A percentile compares a stretch with the other conserved stretches of the same genome.
Evolutionary conservation across 1,140 invertebrate species (phyloP).

Genomic region (Bombus soroeensis): DNA sequence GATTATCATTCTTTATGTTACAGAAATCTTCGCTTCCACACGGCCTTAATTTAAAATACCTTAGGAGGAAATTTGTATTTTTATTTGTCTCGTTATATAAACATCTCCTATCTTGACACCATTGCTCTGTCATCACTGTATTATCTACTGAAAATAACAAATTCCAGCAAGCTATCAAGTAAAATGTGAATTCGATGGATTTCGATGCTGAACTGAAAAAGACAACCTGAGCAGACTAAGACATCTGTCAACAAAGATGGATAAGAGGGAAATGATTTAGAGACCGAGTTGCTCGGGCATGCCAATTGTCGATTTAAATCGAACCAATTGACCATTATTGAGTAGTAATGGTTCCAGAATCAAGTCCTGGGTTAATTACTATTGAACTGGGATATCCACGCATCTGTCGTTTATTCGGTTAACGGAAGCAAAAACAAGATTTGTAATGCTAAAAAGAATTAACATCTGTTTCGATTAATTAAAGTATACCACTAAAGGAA

Average conservation of each 20-base stretch:
- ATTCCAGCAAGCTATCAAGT: not conserved
- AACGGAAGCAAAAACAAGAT: not conserved
- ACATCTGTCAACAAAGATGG: not conserved
- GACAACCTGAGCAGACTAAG: not conserved
- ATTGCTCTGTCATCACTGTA: not conserved
- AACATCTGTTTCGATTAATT: too few species aligned
- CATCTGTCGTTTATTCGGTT: not conserved
- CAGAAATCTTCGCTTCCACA: too few species aligned
- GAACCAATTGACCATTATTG: conserved; percentile 41
- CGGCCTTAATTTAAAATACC: too few species aligned
- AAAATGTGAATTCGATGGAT: not conserved
- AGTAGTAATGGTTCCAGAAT: conserved; percentile 20
- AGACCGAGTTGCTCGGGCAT: conserved; percentile 20
- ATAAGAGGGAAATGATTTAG: conserved; percentile 21
- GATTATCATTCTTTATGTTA: too few species aligned
- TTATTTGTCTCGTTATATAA: not conserved
- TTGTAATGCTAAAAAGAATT: not conserved
- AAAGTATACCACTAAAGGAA: too few species aligned
- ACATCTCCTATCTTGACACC: not conserved
- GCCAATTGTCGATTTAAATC: conserved; percentile 54
- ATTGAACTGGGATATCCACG: not conserved
- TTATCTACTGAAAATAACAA: not conserved
- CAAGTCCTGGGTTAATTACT: conserved; percentile 45
- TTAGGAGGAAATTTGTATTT: not conserved
- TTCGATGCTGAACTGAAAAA: not conserved